Evolutionary conservation across 1,140 invertebrate genomes (phyloP), one percentile per base, ranked within the genome.

Genomic region (Agrilus planipennis): DNA sequence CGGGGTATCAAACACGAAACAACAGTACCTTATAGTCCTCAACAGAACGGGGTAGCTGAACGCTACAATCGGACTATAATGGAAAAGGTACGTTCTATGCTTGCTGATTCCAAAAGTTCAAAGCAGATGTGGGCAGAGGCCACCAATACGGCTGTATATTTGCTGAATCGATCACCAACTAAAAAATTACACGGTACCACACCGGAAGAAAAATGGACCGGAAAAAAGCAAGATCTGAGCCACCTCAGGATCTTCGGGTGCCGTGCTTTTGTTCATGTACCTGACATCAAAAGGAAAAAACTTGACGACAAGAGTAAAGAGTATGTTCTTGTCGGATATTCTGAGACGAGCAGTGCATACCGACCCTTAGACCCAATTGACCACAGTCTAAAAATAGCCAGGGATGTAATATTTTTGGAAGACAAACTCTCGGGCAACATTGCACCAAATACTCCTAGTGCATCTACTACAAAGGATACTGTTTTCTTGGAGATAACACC

Each of bases 21-120:
- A n/a, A n/a, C n/a, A n/a, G n/a, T n/a, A n/a, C n/a, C n/a, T n/a
- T n/a, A n/a, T n/a, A n/a, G n/a, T n/a, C 61, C 61, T 17, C 50
- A 65, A 42, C 59, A 65, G 45, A 66, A 67, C 49, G 60, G 64
- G 11, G 40, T 63, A 9, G 52, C 59, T 11, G 62, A 67, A 42
- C 27, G 55, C 14, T 48, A 42, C 22, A 67, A 67, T 47, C 49
- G 58, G 7, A 60, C 53, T 5, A 27, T 62, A 11, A 28, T 57
- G 6, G 58, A 62, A 41, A 50, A 41, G 34, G 62, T 57, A 10
- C 34, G 56, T 17, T 51, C 44, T 40, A 47, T 65, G 54, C 30
- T 65, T 5, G 31, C 49, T 12, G 39, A 51, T 34, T 50, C 48
- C 31, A 44, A 53, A 5, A 34, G 63, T 18, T 30, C 39, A 10